phyloP scores from a whole-genome alignment of 2,888 invertebrate genomes.

The Tryphoninae sp. region DNA sequence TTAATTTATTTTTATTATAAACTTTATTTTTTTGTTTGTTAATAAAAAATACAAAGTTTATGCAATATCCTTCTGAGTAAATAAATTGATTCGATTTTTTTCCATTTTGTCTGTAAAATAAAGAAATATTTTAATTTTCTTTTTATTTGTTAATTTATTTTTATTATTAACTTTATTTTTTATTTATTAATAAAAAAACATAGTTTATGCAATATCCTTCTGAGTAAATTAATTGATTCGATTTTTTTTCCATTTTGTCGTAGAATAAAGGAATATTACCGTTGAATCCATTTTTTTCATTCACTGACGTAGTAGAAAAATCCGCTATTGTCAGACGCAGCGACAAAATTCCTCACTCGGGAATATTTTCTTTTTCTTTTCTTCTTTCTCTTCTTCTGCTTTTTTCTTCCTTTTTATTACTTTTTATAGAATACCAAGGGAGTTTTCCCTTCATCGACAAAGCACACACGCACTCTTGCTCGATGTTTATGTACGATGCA shows the following conservation, averaged over 20 bases:
- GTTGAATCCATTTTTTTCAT: neutral
- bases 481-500: constrained; percentile 13
- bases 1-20: no score
- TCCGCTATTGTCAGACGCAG: constrained; percentile 13
- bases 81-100: no score
- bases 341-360: neutral
- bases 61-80: no score
- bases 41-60: no score
- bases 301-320: constrained; percentile 8
- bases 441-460: neutral
- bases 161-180: no score
- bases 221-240: no score
- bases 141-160: neutral
- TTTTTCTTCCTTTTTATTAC: neutral
- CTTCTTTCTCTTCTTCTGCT: neutral
- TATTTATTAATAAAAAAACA: no score
- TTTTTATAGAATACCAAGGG: no score
- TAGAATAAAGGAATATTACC: neutral
- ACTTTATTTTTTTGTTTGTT: no score
- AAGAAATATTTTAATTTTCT: neutral
- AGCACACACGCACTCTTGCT: neutral
- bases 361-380: neutral
- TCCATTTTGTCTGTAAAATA: neutral
- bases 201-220: no score
- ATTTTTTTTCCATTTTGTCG: no score